Conservation (phyloP, 2,113 vertebrate genomes). For the Tragelaphus strepsiceros region DNA sequence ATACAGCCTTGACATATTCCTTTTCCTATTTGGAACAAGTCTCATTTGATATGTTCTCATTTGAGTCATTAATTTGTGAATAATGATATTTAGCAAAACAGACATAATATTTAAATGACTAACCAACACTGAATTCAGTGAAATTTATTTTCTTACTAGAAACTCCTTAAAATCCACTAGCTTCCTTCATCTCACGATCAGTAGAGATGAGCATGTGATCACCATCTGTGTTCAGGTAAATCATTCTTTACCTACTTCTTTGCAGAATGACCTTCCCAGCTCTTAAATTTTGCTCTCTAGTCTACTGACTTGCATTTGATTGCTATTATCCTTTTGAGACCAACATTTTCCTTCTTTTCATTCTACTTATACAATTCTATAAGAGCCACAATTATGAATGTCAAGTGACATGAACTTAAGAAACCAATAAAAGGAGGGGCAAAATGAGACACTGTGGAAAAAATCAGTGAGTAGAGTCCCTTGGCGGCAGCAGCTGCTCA, state of each 20-base stretch:
- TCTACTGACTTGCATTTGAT: background rate
- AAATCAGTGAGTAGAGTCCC: too few species aligned
- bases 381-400: background rate
- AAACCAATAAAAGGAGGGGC: background rate
- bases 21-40: too few species aligned
- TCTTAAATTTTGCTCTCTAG: background rate
- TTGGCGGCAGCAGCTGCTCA: background rate
- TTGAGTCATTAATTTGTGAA: background rate
- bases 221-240: background rate
- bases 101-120: background rate
- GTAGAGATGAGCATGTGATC: background rate
- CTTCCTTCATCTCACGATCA: background rate
- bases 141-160: background rate
- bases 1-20: too few species aligned
- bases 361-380: background rate
- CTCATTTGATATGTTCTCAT: background rate
- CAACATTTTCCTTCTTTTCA: background rate
- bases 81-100: background rate
- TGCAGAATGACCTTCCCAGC: background rate
- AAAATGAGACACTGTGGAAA: background rate
- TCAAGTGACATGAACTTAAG: background rate
- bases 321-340: background rate
- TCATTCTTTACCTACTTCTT: background rate
- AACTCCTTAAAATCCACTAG: background rate
- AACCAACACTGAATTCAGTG: background rate